Conservation (phyloP, 2,888 invertebrate species). For the Shargacucullia verbasci region DNA sequence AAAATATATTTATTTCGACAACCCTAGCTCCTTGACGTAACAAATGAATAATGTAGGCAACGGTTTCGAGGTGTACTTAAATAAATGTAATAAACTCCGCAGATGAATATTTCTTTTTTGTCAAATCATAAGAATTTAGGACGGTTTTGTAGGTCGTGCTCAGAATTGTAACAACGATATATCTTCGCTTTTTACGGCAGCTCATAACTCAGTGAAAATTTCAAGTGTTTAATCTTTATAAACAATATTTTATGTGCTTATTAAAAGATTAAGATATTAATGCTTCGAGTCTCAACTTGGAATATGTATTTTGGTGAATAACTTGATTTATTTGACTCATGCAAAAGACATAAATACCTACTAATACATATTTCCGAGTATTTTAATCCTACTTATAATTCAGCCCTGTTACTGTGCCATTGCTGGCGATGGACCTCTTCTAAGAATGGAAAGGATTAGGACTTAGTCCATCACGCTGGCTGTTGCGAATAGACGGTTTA, state of each 20-base stretch:
- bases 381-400: no score
- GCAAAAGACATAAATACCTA: no score
- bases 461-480: no score
- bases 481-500: no score
- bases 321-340: no score
- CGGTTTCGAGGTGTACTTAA: constrained; percentile 24
- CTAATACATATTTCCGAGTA: no score
- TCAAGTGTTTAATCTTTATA: constrained; percentile 8
- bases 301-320: no score
- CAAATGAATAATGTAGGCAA: constrained; percentile 27
- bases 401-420: no score
- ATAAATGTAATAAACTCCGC: constrained; percentile 32
- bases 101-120: constrained; percentile 30
- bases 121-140: constrained; percentile 26
- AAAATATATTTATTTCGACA: neutral
- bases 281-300: neutral
- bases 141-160: constrained; percentile 15
- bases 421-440: no score
- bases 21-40: constrained; percentile 11
- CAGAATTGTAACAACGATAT: constrained; percentile 17
- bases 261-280: constrained; percentile 4
- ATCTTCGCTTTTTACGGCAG: constrained; percentile 15
- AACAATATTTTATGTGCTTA: constrained; percentile 5
- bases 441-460: no score
- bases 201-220: constrained; percentile 8